Evolutionary conservation across 1,140 invertebrate genomes (phyloP).

Genomic region (Psix sp.): DNA sequence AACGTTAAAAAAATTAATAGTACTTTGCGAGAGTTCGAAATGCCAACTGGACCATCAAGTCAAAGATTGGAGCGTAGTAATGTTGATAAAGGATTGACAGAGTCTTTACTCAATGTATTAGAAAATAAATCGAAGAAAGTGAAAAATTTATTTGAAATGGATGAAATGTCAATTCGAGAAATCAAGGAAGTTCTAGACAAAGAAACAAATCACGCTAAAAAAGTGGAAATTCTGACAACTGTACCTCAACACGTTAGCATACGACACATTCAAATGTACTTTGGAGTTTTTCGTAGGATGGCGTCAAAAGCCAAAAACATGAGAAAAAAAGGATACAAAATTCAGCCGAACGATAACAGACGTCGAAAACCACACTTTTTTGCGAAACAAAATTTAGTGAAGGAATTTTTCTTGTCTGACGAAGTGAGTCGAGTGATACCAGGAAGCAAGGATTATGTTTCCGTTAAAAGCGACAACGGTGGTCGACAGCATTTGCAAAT

Average conservation of each 20-base stretch:
- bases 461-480: slow-evolving; percentile 31
- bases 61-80: too few relatives aligned
- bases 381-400: slow-evolving; percentile 25
- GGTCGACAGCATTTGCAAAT: slow-evolving; percentile 24
- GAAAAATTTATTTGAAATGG: slow-evolving; percentile 3
- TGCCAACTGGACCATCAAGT: too few relatives aligned
- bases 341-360: slow-evolving; percentile 10
- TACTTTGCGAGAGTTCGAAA: too few relatives aligned
- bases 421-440: slow-evolving; percentile 44
- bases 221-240: slow-evolving; percentile 34
- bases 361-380: slow-evolving; percentile 9
- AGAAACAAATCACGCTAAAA: slow-evolving; percentile 12
- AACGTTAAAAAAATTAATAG: too few relatives aligned
- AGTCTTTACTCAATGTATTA: slow-evolving; percentile 3
- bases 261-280: slow-evolving; percentile 15
- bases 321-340: slow-evolving; percentile 23
- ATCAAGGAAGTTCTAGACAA: slow-evolving; percentile 16
- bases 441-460: slow-evolving; percentile 51
- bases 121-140: slow-evolving; percentile 8
- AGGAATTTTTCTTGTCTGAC: slow-evolving; percentile 58
- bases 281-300: slow-evolving; percentile 21
- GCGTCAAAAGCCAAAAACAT: slow-evolving; percentile 35
- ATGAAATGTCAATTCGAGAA: slow-evolving; percentile 14
- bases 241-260: slow-evolving; percentile 20
- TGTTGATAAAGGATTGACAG: not conserved